Base-by-base conservation (phyloP, 2,888 invertebrate genomes). In the Mesoligia furuncula region DNA sequence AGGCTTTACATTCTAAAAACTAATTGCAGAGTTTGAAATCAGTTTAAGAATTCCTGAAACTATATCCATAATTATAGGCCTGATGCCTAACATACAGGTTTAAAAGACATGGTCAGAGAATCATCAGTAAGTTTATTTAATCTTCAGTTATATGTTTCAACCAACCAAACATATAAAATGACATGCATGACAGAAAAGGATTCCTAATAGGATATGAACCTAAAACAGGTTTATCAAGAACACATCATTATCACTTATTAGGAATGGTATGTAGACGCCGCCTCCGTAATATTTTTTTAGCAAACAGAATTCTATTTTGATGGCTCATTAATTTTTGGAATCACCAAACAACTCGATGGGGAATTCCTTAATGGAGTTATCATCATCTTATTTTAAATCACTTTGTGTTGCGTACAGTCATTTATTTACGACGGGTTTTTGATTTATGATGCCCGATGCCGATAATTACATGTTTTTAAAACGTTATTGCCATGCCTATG, bases 401-500 rank as follows among this genome's bases (percentile, higher is more conserved):
- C 85, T 84, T 87, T 85, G 75, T 85, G 73, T 84, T 85, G 85
- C 87, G 75, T 73, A 67, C 64, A 80, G 64, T 13, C 75, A 87
- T 87, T 75, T 84, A 84, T 84, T 84, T 73, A 85, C 70, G 76
- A 75, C 87, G 85, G 36, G 73, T 73, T 80, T 73, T 65, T 85
- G 87, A 87, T 87, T 84, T 85, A 84, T 87, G 85, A 84, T 87
- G 65, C 64, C 39, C 65, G 70, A 73, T 77, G n/a, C 54, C 71
- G 57, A 79, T 85, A 83, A 85, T 85, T 86, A 82, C 70, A 79
- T 83, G 89, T 91, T 92, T 92, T 89, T 75, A 81, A 85, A 82
- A 77, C 87, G 87, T 90, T 90, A 90, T 87, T 89, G 90, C 87
- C 75, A 85, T 79, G 86, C 86, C 84, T 89, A 92, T 93, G 92